Evolutionary conservation across 2,797 vertebrate genomes (phyloP), one percentile per base, ranked within the genome.

Genomic region (Vipera latastei): DNA sequence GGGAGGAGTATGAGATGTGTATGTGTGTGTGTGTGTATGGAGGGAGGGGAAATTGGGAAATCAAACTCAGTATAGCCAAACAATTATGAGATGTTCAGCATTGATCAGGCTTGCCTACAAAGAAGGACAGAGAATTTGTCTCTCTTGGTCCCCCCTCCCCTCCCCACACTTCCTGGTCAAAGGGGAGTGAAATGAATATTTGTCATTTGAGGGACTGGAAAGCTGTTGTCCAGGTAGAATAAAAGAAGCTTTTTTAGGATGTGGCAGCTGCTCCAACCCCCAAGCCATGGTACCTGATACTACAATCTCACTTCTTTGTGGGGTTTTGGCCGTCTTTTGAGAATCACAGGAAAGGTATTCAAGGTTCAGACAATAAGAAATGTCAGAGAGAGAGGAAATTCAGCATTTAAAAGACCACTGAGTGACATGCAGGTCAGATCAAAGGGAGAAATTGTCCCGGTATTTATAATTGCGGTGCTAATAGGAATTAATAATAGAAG

Each of bases 211-310:
- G 92, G 96, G 96, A 93, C 92, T 95, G 96, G 93, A 97, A 96
- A 97, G 96, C 95, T 92, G 88, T 92, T 96, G 93, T 96, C 96
- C 20, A 93, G 93, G 94, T 94, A 96, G 97, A 97, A 98, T 97
- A 98, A 98, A 98, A 97, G 95, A 93, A 97, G 95, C 97, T 97
- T 98, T 53, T 83, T 98, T 96, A 98, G 97, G 95, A 97, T 89
- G 91, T 78, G 93, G 97, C 97, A 98, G 97, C 97, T 98, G 97
- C 95, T 48, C 94, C 93, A 86, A 92, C 97, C 97, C 97, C 97
- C 89, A 7, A 98, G 96, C 57, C 92, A 12, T 96, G 98, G 98
- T 97, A 98, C 97, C 96, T 98, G 98, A 98, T 98, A 98, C 97
- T 78, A 95, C 96, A 95, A 56, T 97, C 93, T 96, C 93, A 92